Evolutionary conservation across 2,888 invertebrate genomes (phyloP).

Genomic region (Caenorhabditis zanzibari): DNA sequence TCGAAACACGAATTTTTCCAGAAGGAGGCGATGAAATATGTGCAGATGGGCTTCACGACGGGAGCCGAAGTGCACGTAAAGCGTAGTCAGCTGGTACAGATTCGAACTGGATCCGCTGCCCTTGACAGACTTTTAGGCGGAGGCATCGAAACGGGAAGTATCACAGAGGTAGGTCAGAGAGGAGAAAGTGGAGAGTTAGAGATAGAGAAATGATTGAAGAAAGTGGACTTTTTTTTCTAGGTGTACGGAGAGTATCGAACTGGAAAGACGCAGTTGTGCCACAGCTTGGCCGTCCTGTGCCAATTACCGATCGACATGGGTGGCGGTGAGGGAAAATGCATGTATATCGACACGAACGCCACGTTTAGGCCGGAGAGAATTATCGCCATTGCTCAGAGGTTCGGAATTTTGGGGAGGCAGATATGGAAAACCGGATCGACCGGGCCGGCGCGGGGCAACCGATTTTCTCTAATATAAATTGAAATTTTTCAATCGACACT

Average conservation of each 20-base stretch:
- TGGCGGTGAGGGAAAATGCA: slow-evolving; percentile 99
- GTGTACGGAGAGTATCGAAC: slow-evolving; percentile 98
- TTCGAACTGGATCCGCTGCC: slow-evolving; percentile 84
- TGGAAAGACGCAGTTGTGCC: slow-evolving; percentile 97
- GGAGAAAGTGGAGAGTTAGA: slow-evolving; percentile 51
- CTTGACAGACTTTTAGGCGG: slow-evolving; percentile 85
- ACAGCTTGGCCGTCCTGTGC: slow-evolving; percentile 97
- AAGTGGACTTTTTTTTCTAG: slow-evolving; percentile 70
- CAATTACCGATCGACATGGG: slow-evolving; percentile 97
- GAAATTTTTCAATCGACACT: too few relatives aligned
- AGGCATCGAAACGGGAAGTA: slow-evolving; percentile 98
- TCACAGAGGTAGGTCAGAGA: slow-evolving; percentile 98
- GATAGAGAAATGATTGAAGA: slow-evolving; percentile 2
- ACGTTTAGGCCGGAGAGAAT: slow-evolving; percentile 97
- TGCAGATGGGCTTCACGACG: slow-evolving; percentile 98
- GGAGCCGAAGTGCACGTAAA: slow-evolving; percentile 97
- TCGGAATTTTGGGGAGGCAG: neutral
- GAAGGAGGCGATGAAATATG: slow-evolving; percentile 93
- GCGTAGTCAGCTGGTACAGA: slow-evolving; percentile 94
- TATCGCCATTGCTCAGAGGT: slow-evolving; percentile 89
- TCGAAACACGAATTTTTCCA: slow-evolving; percentile 71
- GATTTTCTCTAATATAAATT: too few relatives aligned
- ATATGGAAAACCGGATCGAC: too few relatives aligned
- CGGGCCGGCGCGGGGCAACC: too few relatives aligned
- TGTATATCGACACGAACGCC: slow-evolving; percentile 98